These are phyloP conservation scores for Brachionus koreanus DNA, from an alignment of 1,140 invertebrate species.

Conservation along the genomic window DNA sequence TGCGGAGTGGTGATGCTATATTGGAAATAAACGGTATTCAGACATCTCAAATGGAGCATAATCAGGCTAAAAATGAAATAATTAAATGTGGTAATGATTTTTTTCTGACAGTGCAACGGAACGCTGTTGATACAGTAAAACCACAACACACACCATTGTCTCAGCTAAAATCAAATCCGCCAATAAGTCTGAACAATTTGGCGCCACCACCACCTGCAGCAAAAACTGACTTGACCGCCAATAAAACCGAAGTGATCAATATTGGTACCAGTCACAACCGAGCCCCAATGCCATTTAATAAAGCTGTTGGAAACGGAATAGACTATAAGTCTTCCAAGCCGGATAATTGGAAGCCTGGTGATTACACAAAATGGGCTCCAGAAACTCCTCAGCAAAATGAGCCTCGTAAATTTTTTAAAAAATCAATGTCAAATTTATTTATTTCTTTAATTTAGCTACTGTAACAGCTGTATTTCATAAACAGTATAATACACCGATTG, in stretches of 20 bases:
- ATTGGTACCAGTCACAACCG: conserved; percentile 43
- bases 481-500: conserved; percentile 43
- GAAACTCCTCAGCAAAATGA: neutral
- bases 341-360: conserved; percentile 30
- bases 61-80: conserved; percentile 57
- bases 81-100: conserved; percentile 57
- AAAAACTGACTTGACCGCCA: conserved; percentile 10
- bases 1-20: conserved; percentile 55
- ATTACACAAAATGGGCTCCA: conserved; percentile 40
- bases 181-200: neutral
- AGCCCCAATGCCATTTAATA: conserved; percentile 42
- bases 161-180: conserved; percentile 17
- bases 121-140: conserved; percentile 19
- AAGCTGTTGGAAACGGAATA: conserved; percentile 14
- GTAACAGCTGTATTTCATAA: conserved; percentile 41
- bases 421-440: neutral
- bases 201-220: neutral
- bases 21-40: conserved; percentile 52
- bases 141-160: conserved; percentile 28
- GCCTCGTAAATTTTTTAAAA: neutral
- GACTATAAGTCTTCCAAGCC: conserved; percentile 37
- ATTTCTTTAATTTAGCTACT: neutral
- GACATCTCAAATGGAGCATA: conserved; percentile 52
- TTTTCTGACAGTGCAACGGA: conserved; percentile 53
- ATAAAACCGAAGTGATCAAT: neutral